A percentile compares a stretch with the other conserved stretches of the same genome.
phyloP scores from a whole-genome alignment of 2,888 invertebrate genomes.

The Coremacera marginata region DNA sequence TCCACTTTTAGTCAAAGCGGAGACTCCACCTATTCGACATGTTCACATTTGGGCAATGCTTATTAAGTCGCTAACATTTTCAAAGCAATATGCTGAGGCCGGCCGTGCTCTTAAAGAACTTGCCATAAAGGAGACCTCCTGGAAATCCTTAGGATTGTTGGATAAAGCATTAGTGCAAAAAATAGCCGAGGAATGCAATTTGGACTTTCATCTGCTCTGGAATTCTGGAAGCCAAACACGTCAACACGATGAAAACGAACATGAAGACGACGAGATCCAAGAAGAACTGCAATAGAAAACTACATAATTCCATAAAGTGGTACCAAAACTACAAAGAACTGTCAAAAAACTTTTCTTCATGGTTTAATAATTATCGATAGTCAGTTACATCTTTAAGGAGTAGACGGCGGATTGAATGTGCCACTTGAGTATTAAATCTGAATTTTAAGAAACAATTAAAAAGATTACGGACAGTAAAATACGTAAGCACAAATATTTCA shows the following conservation, averaged over 20 bases:
- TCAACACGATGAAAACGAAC: slow-evolving; percentile 48
- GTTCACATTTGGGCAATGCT: slow-evolving; percentile 65
- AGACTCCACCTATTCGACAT: slow-evolving; percentile 67
- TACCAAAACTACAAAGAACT: too few relatives aligned
- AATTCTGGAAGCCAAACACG: slow-evolving; percentile 45
- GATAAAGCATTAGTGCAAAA: slow-evolving; percentile 64
- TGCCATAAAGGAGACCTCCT: slow-evolving; percentile 63
- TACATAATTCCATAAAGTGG: too few relatives aligned
- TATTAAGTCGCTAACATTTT: slow-evolving; percentile 62
- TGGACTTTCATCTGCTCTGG: slow-evolving; percentile 68
- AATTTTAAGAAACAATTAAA: too few relatives aligned
- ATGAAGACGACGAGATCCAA: slow-evolving; percentile 64
- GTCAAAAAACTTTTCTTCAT: too few relatives aligned
- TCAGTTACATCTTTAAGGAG: too few relatives aligned
- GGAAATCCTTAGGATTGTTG: slow-evolving; percentile 64
- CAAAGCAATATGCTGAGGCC: slow-evolving; percentile 67
- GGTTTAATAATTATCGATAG: too few relatives aligned
- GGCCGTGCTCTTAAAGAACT: slow-evolving; percentile 64
- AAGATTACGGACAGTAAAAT: too few relatives aligned
- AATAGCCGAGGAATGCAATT: slow-evolving; percentile 65
- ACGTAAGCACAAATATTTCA: too few relatives aligned
- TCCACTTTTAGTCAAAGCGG: slow-evolving; percentile 61
- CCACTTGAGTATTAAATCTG: too few relatives aligned
- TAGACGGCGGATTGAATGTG: too few relatives aligned
- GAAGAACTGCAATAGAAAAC: slow-evolving; percentile 61